A percentile compares a stretch with the other conserved stretches of the same genome.
Evolutionary conservation across 2,888 invertebrate species (phyloP).

Genomic region (Mesorhabditis spiculigera): DNA sequence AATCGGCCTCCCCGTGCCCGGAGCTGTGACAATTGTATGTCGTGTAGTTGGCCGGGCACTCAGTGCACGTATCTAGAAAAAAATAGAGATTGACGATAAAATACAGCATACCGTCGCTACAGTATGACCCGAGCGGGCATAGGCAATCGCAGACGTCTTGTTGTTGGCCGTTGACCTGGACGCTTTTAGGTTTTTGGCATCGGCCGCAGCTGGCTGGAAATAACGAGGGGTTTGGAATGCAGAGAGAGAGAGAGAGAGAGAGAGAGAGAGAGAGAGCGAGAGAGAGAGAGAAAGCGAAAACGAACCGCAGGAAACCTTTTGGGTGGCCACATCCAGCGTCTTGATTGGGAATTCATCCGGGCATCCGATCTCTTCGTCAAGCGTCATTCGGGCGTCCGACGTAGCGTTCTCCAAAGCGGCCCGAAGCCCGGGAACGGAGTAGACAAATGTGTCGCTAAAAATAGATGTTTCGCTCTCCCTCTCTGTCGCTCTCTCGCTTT

Average conservation of each 20-base stretch:
- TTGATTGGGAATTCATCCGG: neutral
- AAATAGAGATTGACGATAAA: neutral
- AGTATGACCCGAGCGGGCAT: neutral
- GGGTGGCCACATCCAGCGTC: neutral
- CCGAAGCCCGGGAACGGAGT: too few species aligned
- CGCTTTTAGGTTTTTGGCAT: too few species aligned
- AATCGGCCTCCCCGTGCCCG: neutral
- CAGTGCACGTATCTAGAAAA: neutral
- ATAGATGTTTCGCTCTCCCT: too few species aligned
- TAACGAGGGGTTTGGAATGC: too few species aligned
- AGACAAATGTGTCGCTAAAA: too few species aligned
- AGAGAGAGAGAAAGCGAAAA: neutral
- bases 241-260: too few species aligned
- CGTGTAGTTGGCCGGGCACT: neutral
- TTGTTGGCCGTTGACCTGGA: too few species aligned
- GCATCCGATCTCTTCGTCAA: conserved; percentile 1
- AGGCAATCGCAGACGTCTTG: neutral
- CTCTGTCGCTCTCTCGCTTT: too few species aligned
- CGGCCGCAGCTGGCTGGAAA: neutral
- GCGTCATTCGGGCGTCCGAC: neutral
- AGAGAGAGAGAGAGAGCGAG: too few species aligned
- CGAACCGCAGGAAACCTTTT: neutral
- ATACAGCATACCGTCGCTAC: neutral
- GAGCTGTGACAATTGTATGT: neutral
- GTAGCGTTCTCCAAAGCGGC: too few species aligned